phyloP scores from a whole-genome alignment of 2,797 vertebrate genomes.

The Rhodeus uyekii region DNA sequence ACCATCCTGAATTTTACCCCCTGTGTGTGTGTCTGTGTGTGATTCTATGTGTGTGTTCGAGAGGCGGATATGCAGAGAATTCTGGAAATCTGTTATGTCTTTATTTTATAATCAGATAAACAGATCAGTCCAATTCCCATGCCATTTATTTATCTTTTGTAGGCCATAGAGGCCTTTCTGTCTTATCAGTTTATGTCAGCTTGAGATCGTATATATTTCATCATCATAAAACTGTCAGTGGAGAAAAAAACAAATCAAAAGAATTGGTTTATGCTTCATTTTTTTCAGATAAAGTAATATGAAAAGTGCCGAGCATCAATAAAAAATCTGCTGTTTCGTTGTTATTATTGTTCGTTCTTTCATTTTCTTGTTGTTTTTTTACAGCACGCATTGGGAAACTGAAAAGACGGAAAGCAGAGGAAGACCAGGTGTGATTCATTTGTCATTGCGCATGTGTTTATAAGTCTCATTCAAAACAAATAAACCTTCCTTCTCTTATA shows the following conservation, averaged over 20 bases:
- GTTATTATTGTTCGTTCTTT: not conserved
- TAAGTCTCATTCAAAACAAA: not conserved
- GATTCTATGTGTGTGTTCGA: not conserved
- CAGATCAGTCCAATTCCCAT: slow-evolving; percentile 34
- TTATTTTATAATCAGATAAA: slow-evolving; percentile 31
- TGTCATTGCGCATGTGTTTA: not conserved
- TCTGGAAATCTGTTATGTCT: slow-evolving; percentile 9
- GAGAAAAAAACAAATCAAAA: slow-evolving; percentile 20
- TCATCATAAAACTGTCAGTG: slow-evolving; percentile 23
- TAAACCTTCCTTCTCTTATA: not conserved
- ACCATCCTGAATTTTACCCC: slow-evolving; percentile 64
- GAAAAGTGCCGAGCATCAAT: not conserved
- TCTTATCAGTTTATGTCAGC: slow-evolving; percentile 28
- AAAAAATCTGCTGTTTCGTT: not conserved
- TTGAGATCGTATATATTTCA: slow-evolving; percentile 7
- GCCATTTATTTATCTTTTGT: slow-evolving; percentile 5
- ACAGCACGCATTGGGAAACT: slow-evolving; percentile 96
- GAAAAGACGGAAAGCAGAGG: slow-evolving; percentile 95
- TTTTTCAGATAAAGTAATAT: slow-evolving; percentile 17
- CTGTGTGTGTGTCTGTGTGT: not conserved
- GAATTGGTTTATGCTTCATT: not conserved
- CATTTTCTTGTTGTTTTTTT: slow-evolving; percentile 21
- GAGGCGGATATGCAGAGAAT: not conserved
- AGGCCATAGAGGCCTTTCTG: slow-evolving; percentile 23
- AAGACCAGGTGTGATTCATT: slow-evolving; percentile 86